These are phyloP conservation scores for Silvanus unidentatus DNA, from an alignment of 2,888 invertebrate species.

Conservation along the genomic window DNA sequence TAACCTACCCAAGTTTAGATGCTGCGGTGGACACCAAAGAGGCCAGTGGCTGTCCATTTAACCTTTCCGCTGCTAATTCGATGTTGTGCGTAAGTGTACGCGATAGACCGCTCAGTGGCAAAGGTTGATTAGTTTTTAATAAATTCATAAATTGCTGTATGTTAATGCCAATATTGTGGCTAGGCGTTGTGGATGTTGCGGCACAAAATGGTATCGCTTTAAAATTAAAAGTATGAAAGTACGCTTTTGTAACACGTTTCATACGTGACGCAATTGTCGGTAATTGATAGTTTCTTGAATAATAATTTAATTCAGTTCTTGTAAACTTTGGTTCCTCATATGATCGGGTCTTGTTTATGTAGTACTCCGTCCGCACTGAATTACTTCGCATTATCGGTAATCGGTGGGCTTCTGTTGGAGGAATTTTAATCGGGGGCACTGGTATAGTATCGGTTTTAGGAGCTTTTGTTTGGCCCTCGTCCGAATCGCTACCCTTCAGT, in stretches of 20 bases:
- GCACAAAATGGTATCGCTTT: conserved; percentile 57
- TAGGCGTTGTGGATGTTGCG: conserved; percentile 56
- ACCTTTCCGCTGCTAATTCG: conserved; percentile 41
- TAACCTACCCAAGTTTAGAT: conserved; percentile 32
- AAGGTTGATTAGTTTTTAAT: conserved; percentile 37
- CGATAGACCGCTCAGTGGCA: conserved; percentile 39
- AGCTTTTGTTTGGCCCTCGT: conserved; percentile 25
- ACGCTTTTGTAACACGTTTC: conserved; percentile 55
- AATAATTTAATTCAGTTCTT: conserved; percentile 21
- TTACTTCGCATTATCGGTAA: conserved; percentile 7
- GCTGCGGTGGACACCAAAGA: conserved; percentile 38
- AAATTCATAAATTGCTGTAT: conserved; percentile 54
- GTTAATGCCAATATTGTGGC: conserved; percentile 60
- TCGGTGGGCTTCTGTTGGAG: conserved; percentile 7
- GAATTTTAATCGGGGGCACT: conserved; percentile 21
- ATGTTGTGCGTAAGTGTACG: conserved; percentile 46
- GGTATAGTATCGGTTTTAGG: conserved; percentile 6
- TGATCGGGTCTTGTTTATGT: conserved; percentile 8
- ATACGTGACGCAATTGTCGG: conserved; percentile 63
- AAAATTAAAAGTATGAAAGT: conserved; percentile 43
- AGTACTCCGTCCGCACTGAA: conserved; percentile 7
- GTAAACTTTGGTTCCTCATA: conserved; percentile 28
- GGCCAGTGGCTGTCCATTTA: conserved; percentile 35
- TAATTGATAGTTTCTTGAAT: conserved; percentile 50
- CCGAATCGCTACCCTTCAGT: conserved; percentile 38